These are phyloP conservation scores for Salarias fasciatus DNA, from an alignment of 2,797 vertebrate genomes.

Conservation along the genomic window DNA sequence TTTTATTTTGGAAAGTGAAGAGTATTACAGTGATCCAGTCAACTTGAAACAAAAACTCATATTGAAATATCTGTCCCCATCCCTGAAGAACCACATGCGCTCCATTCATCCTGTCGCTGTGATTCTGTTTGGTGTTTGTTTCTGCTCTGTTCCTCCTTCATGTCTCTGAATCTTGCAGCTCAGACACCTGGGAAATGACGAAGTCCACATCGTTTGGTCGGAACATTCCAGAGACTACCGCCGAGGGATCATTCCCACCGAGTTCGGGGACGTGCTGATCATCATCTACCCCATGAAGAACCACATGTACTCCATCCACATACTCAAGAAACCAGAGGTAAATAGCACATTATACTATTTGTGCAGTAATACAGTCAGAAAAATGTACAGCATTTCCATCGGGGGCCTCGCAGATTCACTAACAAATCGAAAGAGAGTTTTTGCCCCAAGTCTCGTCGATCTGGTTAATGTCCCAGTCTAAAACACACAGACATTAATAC, in stretches of 20 bases:
- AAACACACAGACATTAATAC: constrained; percentile 77
- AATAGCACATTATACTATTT: no score
- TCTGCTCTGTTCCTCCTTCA: constrained; percentile 11
- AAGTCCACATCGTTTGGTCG: constrained; percentile 98
- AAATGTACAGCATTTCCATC: constrained; percentile 24
- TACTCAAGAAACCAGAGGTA: constrained; percentile 98
- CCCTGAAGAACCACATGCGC: no score
- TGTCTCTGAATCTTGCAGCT: constrained; percentile 76
- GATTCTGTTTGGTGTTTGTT: no score
- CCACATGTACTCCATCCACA: constrained; percentile 98
- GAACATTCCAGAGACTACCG: constrained; percentile 97
- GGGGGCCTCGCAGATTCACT: constrained; percentile 56
- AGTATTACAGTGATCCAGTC: no score
- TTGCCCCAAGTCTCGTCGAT: constrained; percentile 54
- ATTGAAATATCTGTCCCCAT: no score
- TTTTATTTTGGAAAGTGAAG: no score
- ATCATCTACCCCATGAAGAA: constrained; percentile 98
- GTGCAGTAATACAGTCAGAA: background rate
- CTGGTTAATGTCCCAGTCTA: constrained; percentile 74
- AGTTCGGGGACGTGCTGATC: constrained; percentile 97
- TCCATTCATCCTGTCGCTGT: no score
- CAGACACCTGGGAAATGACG: constrained; percentile 96
- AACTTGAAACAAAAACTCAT: no score
- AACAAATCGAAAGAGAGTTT: constrained; percentile 67
- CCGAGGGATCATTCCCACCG: constrained; percentile 96